phyloP scores from a whole-genome alignment of 2,797 vertebrate genomes.

The Myotis findleyi region DNA sequence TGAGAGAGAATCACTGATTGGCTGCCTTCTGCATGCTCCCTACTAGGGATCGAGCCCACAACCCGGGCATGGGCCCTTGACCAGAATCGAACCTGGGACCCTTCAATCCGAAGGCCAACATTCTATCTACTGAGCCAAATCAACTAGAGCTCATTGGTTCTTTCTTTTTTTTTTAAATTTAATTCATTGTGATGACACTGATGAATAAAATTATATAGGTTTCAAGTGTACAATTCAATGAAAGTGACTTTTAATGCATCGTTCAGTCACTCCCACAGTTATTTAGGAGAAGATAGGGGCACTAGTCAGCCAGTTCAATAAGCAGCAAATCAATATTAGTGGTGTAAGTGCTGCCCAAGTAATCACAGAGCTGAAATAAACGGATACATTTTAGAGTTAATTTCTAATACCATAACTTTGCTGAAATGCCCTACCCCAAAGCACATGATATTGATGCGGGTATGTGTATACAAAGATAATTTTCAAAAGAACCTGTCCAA shows the following conservation, averaged over 20 bases:
- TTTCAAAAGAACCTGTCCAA: conserved; percentile 63
- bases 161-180: background rate
- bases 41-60: too few relatives aligned
- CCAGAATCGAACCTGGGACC: too few relatives aligned
- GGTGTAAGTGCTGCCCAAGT: background rate
- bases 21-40: too few relatives aligned
- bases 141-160: background rate
- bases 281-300: background rate
- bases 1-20: too few relatives aligned
- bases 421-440: conserved; percentile 18
- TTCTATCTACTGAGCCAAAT: background rate
- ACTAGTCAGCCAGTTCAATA: background rate
- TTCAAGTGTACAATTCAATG: background rate
- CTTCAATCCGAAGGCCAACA: too few relatives aligned
- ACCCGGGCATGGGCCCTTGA: too few relatives aligned
- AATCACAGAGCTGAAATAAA: conserved; percentile 31
- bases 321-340: conserved; percentile 34
- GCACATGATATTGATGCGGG: background rate
- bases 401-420: conserved; percentile 29
- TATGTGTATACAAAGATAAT: conserved; percentile 18
- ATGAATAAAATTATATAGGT: background rate
- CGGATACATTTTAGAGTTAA: conserved; percentile 10
- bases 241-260: background rate
- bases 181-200: background rate
- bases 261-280: background rate